These are phyloP conservation scores for Sebastiscus albofasciatus DNA, from an alignment of 2,797 vertebrate genomes.

Conservation along the genomic window DNA sequence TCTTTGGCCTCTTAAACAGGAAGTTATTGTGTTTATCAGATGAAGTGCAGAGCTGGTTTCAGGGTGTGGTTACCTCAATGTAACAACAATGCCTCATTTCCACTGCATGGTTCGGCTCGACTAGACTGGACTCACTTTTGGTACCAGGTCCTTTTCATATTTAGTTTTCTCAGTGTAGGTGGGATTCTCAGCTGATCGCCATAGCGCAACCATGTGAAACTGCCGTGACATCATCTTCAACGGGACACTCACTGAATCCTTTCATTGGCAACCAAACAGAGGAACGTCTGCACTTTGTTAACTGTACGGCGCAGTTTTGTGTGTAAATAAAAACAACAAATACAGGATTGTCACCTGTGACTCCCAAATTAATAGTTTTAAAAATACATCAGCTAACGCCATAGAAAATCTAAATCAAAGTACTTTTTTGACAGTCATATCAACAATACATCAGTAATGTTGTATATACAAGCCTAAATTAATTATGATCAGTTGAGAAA, in stretches of 20 bases:
- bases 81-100: too few relatives aligned
- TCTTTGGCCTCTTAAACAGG: neutral
- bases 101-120: too few relatives aligned
- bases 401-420: neutral
- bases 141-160: too few relatives aligned
- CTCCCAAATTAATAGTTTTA: neutral
- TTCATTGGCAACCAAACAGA: too few relatives aligned
- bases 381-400: neutral
- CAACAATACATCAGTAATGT: neutral
- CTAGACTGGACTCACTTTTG: too few relatives aligned
- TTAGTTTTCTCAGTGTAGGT: too few relatives aligned
- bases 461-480: neutral
- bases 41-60: neutral
- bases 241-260: too few relatives aligned
- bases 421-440: neutral
- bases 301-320: too few relatives aligned
- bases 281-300: too few relatives aligned
- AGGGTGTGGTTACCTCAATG: neutral
- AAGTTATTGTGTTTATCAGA: neutral
- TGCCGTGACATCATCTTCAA: too few relatives aligned
- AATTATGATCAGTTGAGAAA: neutral
- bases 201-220: neutral
- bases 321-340: neutral
- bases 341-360: neutral
- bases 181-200: neutral